These are phyloP conservation scores for Atopsyche davidsoni DNA, from an alignment of 1,140 invertebrate species.

Conservation along the genomic window DNA sequence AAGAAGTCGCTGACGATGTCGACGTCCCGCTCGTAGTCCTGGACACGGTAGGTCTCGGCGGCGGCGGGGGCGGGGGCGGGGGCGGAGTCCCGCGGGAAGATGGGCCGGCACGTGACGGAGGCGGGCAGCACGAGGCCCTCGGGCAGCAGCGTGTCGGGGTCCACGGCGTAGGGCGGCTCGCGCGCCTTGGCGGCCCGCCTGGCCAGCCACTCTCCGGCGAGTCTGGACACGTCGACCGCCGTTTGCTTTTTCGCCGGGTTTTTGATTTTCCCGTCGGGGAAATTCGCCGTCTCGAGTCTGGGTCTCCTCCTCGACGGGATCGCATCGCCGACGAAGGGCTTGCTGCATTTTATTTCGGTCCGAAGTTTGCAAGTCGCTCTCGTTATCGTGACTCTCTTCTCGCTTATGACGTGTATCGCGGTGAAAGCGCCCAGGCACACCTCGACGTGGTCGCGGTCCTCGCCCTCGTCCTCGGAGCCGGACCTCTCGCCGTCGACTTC, in stretches of 20 bases:
- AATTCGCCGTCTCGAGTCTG: constrained; percentile 6
- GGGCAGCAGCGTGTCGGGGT: constrained; percentile 35
- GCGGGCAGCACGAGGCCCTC: constrained; percentile 41
- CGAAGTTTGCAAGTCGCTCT: constrained; percentile 24
- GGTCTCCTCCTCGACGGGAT: constrained; percentile 13
- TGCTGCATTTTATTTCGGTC: constrained; percentile 21
- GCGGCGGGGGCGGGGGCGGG: constrained; percentile 9
- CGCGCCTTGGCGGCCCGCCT: constrained; percentile 26
- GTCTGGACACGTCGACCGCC: constrained; percentile 9
- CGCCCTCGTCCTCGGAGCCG: neutral
- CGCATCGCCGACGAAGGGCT: constrained; percentile 13
- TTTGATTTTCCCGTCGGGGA: neutral
- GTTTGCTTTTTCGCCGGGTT: constrained; percentile 7
- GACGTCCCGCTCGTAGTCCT: constrained; percentile 42
- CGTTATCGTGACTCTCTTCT: constrained; percentile 27
- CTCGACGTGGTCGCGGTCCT: constrained; percentile 25
- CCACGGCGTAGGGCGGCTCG: constrained; percentile 32
- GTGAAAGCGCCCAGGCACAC: constrained; percentile 27
- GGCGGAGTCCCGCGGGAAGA: constrained; percentile 28
- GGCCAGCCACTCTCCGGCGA: constrained; percentile 27
- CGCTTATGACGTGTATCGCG: constrained; percentile 27
- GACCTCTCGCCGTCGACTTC: constrained; percentile 5
- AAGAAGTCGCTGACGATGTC: constrained; percentile 51
- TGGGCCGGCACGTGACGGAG: constrained; percentile 41
- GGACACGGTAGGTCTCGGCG: constrained; percentile 19